A percentile compares a stretch with the other conserved stretches of the same genome.
Evolutionary conservation across 1,140 invertebrate genomes (phyloP).

Genomic region (Anthonomus grandis): DNA sequence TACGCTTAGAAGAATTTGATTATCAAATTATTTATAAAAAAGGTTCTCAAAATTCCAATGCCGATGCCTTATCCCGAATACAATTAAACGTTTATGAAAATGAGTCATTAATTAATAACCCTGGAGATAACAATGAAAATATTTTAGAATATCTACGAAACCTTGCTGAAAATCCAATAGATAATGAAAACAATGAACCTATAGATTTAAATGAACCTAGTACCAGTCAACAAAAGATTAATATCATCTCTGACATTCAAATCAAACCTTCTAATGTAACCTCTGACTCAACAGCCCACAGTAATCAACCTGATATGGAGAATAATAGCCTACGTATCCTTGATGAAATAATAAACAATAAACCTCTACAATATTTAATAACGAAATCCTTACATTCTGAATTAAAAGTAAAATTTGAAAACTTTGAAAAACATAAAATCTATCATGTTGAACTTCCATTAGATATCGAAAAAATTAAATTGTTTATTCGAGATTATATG

Average conservation of each 20-base stretch:
- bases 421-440: conserved; percentile 10
- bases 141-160: neutral
- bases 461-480: neutral
- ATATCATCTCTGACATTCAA: conserved; percentile 1
- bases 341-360: conserved; percentile 14
- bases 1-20: conserved; percentile 46
- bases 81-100: neutral
- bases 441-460: conserved; percentile 2
- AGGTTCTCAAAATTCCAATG: conserved; percentile 40
- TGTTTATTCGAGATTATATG: neutral
- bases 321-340: neutral
- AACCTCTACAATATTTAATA: conserved; percentile 9
- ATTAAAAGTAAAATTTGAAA: conserved; percentile 7
- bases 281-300: neutral
- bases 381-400: conserved; percentile 1
- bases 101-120: conserved; percentile 11
- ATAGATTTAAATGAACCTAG: neutral
- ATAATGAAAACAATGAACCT: neutral
- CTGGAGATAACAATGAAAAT: conserved; percentile 5
- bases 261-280: conserved; percentile 4
- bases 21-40: conserved; percentile 49
- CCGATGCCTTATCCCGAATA: conserved; percentile 12
- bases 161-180: no score
- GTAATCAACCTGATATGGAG: neutral
- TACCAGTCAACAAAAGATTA: conserved; percentile 8